phyloP scores from a whole-genome alignment of 2,888 invertebrate species.

The Agrotis segetum region DNA sequence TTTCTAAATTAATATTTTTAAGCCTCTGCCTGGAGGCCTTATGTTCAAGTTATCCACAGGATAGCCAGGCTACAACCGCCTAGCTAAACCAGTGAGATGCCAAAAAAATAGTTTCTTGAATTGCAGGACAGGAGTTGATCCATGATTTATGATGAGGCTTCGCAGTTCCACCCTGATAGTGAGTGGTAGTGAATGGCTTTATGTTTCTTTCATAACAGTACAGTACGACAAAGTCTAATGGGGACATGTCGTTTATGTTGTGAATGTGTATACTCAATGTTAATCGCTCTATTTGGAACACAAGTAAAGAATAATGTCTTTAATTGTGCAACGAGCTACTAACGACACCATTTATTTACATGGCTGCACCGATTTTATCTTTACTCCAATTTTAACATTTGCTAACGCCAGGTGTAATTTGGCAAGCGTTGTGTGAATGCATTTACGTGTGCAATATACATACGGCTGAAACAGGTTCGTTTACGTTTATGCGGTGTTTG shows the following conservation, averaged over 20 bases:
- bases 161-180: too few relatives aligned
- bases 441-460: slow-evolving; percentile 55
- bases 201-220: not conserved
- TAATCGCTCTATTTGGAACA: slow-evolving; percentile 31
- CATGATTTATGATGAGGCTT: too few relatives aligned
- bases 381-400: slow-evolving; percentile 32
- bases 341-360: slow-evolving; percentile 47
- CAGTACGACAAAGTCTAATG: not conserved
- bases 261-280: slow-evolving; percentile 15
- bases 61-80: too few relatives aligned
- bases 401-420: slow-evolving; percentile 48
- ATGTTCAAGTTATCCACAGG: too few relatives aligned
- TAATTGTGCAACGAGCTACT: slow-evolving; percentile 34
- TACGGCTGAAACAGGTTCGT: slow-evolving; percentile 50
- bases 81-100: too few relatives aligned
- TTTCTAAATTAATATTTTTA: too few relatives aligned
- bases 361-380: slow-evolving; percentile 51
- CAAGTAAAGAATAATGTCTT: slow-evolving; percentile 19
- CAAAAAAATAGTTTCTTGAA: too few relatives aligned
- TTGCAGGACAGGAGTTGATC: too few relatives aligned
- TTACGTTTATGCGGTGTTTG: slow-evolving; percentile 54
- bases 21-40: too few relatives aligned
- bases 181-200: slow-evolving; percentile 70
- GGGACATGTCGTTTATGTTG: not conserved
- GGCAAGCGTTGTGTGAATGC: slow-evolving; percentile 45